A percentile compares a stretch with the other conserved stretches of the same genome.
phyloP scores from a whole-genome alignment of 1,140 invertebrate species.

The Metaphire vulgaris region DNA sequence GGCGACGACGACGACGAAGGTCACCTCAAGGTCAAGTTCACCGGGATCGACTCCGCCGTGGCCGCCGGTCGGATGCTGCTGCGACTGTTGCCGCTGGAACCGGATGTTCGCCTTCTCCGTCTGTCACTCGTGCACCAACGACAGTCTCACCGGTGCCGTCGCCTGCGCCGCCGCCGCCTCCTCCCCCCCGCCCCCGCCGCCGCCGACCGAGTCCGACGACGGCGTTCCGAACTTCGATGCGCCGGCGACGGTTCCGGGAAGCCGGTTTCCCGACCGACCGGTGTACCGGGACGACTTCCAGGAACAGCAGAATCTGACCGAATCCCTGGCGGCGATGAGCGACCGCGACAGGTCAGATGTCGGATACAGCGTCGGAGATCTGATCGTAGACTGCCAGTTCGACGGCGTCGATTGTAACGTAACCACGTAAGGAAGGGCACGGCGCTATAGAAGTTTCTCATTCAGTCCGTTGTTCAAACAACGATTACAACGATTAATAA shows the following conservation, averaged over 20 bases:
- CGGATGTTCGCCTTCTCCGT: neutral
- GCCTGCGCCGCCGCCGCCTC: neutral
- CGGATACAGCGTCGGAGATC: neutral
- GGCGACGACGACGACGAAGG: neutral
- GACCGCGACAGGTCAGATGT: neutral
- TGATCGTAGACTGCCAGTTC: conserved; percentile 6
- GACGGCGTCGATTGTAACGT: neutral
- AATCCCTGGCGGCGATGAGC: neutral
- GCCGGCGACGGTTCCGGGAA: neutral
- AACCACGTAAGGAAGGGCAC: neutral
- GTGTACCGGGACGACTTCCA: conserved; percentile 7
- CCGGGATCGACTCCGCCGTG: no score
- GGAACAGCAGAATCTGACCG: conserved; percentile 4
- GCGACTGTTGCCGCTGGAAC: neutral
- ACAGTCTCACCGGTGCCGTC: neutral
- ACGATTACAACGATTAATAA: no score
- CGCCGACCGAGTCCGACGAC: neutral
- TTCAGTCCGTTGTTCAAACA: no score
- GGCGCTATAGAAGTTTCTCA: no score
- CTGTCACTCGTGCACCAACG: neutral
- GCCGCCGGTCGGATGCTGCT: neutral
- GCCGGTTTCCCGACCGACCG: neutral
- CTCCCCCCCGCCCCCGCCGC: no score
- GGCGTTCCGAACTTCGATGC: neutral
- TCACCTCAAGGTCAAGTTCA: neutral